phyloP scores from a whole-genome alignment of 2,888 invertebrate species.

The Meta bourneti region DNA sequence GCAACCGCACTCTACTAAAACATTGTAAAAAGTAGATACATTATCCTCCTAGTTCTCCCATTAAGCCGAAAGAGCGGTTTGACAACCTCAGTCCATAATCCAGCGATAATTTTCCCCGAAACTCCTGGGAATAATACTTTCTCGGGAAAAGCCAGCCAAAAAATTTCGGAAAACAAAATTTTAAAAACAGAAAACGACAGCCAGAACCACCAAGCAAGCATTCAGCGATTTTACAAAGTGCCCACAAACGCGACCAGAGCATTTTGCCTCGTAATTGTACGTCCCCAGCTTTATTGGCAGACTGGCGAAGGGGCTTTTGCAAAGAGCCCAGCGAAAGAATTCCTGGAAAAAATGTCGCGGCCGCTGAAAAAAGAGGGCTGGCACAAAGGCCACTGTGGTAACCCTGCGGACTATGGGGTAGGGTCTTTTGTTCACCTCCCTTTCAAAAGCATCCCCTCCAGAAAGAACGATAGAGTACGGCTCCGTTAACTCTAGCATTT shows the following conservation, averaged over 20 bases:
- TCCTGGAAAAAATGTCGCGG: slow-evolving; percentile 1
- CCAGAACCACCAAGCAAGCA: not conserved
- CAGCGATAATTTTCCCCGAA: too few relatives aligned
- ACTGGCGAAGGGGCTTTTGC: not conserved
- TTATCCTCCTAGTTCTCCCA: too few relatives aligned
- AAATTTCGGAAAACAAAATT: too few relatives aligned
- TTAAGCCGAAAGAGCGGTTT: too few relatives aligned
- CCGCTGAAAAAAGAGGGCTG: slow-evolving; percentile 27
- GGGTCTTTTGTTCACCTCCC: slow-evolving; percentile 22
- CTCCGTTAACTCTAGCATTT: slow-evolving; percentile 63
- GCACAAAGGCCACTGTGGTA: slow-evolving; percentile 36
- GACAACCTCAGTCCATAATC: too few relatives aligned
- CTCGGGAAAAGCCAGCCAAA: too few relatives aligned
- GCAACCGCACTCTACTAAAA: too few relatives aligned
- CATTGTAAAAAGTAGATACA: too few relatives aligned
- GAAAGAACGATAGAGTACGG: slow-evolving; percentile 27
- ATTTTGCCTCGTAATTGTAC: slow-evolving; percentile 2
- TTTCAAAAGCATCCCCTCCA: slow-evolving; percentile 52
- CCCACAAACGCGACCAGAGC: not conserved
- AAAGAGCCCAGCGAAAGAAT: slow-evolving; percentile 14
- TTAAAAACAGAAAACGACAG: not conserved
- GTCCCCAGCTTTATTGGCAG: not conserved
- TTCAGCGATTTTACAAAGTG: too few relatives aligned
- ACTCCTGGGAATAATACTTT: too few relatives aligned
- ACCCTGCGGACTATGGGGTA: slow-evolving; percentile 54